Evolutionary conservation across 2,797 vertebrate genomes (phyloP), one percentile per base, ranked within the genome.

Genomic region (Periparus ater): DNA sequence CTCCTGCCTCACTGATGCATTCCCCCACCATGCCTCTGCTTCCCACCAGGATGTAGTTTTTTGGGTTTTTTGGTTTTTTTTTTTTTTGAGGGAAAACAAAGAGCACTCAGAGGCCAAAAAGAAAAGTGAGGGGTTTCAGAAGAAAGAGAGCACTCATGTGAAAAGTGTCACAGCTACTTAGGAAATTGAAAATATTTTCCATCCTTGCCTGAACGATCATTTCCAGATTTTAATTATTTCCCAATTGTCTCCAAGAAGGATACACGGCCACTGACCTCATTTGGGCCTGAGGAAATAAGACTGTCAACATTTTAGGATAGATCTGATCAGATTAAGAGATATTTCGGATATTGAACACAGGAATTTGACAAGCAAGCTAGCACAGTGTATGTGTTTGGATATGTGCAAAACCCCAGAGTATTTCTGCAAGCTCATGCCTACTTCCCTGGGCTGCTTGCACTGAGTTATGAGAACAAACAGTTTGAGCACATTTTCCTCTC

Each of bases 121-220:
- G 11, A 70, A 78, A 66, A 84, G 50, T 4, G 0, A 75, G 26
- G 32, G n/a, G 18, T 17, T 89, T 88, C 66, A 55, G 77, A 95
- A 92, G 79, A 83, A 94, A 95, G 85, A 25, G 20, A 91, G 54
- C 66, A 62, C 70, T 88, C 81, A 90, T 62, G 58, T 71, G 87
- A 72, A 85, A 85, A 67, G 68, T 80, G 84, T 78, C 75, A 74
- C 67, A 82, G 78, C 55, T 57, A 77, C 72, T 81, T 91, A 89
- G 84, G 90, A 94, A 93, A 95, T 30, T 86, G 71, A 72, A 95
- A 93, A 91, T 65, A 55, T 80, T 95, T 92, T 94, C 87, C 92
- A 88, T 55, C 81, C 72, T 63, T 70, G 77, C 67, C 89, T 58
- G 63, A 91, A 71, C 32, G 51, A 95, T 74, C n/a, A 81, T 82